Conservation (phyloP, 2,797 vertebrate genomes). For the Rachycentron canadum region DNA sequence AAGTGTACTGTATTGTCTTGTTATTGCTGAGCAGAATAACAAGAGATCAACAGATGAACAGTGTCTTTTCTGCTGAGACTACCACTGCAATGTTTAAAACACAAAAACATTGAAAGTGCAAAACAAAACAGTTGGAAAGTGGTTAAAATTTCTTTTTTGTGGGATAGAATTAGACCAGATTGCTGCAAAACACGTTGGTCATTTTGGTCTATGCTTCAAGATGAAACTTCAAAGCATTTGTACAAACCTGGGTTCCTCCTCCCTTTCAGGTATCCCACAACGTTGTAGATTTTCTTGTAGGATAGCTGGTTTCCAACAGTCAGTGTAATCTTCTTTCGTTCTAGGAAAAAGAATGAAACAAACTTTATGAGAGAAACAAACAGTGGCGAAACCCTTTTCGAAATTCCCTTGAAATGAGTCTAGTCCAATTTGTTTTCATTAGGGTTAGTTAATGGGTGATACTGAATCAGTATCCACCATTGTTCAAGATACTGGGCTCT, state of each 20-base stretch:
- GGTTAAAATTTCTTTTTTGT: too few relatives aligned
- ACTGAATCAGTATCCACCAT: not conserved
- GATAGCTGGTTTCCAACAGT: conserved; percentile 85
- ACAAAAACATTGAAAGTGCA: too few relatives aligned
- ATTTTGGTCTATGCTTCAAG: not conserved
- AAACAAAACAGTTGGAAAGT: too few relatives aligned
- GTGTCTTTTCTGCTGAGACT: not conserved
- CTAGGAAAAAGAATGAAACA: conserved; percentile 73
- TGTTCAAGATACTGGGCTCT: conserved; percentile 10
- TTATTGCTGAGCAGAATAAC: not conserved
- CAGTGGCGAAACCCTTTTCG: not conserved
- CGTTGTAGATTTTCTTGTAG: conserved; percentile 90
- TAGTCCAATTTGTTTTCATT: too few relatives aligned
- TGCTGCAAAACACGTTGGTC: not conserved
- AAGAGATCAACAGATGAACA: not conserved
- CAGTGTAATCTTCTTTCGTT: conserved; percentile 84
- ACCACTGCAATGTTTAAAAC: too few relatives aligned
- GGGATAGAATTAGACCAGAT: too few relatives aligned
- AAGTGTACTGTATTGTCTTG: not conserved
- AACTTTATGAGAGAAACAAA: not conserved
- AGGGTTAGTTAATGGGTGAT: not conserved
- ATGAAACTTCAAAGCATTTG: not conserved
- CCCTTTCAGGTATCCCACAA: conserved; percentile 92
- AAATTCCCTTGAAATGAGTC: not conserved
- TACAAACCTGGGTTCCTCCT: conserved; percentile 88